These are phyloP conservation scores for Antheraea mylitta DNA, from an alignment of 1,140 invertebrate genomes.

Conservation along the genomic window DNA sequence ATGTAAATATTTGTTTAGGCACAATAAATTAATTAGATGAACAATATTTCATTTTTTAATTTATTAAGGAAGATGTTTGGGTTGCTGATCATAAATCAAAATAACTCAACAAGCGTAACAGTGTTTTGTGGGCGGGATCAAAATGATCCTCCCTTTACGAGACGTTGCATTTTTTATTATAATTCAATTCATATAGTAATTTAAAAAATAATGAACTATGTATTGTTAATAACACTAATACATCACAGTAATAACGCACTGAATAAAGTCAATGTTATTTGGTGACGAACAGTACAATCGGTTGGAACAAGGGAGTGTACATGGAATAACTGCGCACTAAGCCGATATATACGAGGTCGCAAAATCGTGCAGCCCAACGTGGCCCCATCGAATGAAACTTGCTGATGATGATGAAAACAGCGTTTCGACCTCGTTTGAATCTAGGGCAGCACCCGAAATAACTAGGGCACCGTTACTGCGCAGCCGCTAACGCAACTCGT, in stretches of 20 bases:
- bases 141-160: neutral
- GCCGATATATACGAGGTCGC: conserved; percentile 51
- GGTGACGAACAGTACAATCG: too few species aligned
- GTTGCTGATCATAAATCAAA: neutral
- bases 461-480: conserved; percentile 73
- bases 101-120: neutral
- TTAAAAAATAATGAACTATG: too few species aligned
- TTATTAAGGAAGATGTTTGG: too few species aligned
- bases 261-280: too few species aligned
- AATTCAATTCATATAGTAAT: too few species aligned
- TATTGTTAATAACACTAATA: too few species aligned
- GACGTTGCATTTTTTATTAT: neutral
- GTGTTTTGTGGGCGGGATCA: conserved; percentile 6
- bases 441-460: conserved; percentile 74
- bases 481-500: conserved; percentile 57
- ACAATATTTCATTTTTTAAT: too few species aligned
- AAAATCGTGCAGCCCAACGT: conserved; percentile 37
- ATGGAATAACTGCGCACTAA: conserved; percentile 28
- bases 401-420: conserved; percentile 66
- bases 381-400: conserved; percentile 68
- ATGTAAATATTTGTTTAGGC: neutral
- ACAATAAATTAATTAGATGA: neutral
- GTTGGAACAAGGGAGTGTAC: conserved; percentile 16
- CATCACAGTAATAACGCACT: too few species aligned
- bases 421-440: conserved; percentile 65